Evolutionary conservation across 2,888 invertebrate genomes (phyloP).

Genomic region (Allacma fusca): DNA sequence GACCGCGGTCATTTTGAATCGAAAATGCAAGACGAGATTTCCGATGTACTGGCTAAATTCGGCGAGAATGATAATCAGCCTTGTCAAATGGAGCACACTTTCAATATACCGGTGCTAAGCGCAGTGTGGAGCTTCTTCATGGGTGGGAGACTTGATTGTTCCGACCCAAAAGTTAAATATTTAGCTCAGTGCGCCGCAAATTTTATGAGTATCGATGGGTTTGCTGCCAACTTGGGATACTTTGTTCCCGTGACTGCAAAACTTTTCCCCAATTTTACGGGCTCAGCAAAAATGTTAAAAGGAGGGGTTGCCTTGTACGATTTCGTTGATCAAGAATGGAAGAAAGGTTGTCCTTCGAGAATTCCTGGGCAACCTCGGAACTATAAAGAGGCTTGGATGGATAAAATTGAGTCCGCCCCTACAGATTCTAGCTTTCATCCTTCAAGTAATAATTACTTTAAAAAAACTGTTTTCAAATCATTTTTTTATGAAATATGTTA

Average conservation of each 20-base stretch:
- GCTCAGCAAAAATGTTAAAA: not conserved
- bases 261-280: not conserved
- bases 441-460: no score
- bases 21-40: not conserved
- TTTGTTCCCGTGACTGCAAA: not conserved
- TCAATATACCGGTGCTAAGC: not conserved
- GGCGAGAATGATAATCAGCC: not conserved
- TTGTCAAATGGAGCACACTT: not conserved
- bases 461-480: no score
- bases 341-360: not conserved
- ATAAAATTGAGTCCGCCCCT: not conserved
- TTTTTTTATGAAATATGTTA: no score
- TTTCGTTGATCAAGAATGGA: not conserved
- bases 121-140: not conserved
- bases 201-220: not conserved
- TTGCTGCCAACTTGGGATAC: not conserved
- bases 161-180: not conserved
- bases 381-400: constrained; percentile 8
- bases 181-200: not conserved
- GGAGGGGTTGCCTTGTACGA: not conserved
- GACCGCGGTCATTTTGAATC: not conserved
- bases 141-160: not conserved
- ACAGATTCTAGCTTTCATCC: not conserved
- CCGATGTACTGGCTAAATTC: not conserved
- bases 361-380: not conserved